These are phyloP conservation scores for Ridgeia piscesae DNA, from an alignment of 1,140 invertebrate genomes.

Conservation along the genomic window DNA sequence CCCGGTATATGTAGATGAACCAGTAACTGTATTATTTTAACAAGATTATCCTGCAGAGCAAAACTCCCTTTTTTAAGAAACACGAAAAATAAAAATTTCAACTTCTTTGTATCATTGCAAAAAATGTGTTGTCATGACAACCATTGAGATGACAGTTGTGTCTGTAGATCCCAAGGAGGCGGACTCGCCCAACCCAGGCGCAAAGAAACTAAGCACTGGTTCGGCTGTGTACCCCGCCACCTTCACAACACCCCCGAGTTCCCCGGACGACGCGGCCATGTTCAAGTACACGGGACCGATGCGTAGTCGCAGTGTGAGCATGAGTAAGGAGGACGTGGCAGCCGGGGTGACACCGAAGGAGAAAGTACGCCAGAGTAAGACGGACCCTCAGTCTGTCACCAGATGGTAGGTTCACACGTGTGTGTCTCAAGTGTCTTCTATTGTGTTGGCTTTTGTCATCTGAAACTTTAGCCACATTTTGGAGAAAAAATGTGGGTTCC, in stretches of 20 bases:
- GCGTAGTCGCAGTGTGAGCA: slow-evolving; percentile 21
- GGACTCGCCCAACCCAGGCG: slow-evolving; percentile 26
- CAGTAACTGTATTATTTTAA: neutral
- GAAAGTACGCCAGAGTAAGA: slow-evolving; percentile 14
- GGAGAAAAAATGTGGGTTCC: too few relatives aligned
- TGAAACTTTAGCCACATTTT: too few relatives aligned
- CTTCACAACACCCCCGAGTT: slow-evolving; percentile 13
- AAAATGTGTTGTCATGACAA: too few relatives aligned
- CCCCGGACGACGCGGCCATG: neutral
- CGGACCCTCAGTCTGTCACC: neutral
- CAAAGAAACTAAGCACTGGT: slow-evolving; percentile 15
- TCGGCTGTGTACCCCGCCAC: slow-evolving; percentile 20
- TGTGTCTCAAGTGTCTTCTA: too few relatives aligned
- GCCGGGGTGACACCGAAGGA: neutral
- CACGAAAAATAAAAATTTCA: too few relatives aligned
- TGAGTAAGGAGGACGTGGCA: neutral
- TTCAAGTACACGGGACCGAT: slow-evolving; percentile 1
- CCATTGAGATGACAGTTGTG: neutral
- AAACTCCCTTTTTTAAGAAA: too few relatives aligned
- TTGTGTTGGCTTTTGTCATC: too few relatives aligned
- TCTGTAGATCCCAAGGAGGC: slow-evolving; percentile 34
- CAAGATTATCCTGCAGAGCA: too few relatives aligned
- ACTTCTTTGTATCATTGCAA: too few relatives aligned
- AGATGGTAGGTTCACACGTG: neutral
- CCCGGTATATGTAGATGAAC: neutral